These are phyloP conservation scores for Menura novaehollandiae DNA, from an alignment of 2,113 vertebrate species.

Conservation along the genomic window DNA sequence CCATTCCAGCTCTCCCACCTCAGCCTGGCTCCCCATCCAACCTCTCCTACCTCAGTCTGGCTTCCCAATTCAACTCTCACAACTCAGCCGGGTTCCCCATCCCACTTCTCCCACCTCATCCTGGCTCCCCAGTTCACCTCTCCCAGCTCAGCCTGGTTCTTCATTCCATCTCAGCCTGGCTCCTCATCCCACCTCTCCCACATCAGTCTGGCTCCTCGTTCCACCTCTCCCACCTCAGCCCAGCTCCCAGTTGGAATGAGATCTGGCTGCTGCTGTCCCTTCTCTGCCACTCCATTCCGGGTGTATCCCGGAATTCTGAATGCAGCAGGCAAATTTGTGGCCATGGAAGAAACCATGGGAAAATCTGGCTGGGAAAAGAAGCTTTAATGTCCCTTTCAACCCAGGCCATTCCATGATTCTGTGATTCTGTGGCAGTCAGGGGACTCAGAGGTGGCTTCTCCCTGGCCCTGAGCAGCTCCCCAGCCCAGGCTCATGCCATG, in stretches of 20 bases:
- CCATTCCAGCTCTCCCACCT: rapidly evolving
- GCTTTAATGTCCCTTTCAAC: neutral
- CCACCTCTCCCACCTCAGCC: neutral
- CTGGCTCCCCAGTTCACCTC: neutral
- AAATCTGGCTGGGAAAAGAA: neutral
- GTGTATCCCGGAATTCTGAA: neutral
- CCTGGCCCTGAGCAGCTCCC: neutral
- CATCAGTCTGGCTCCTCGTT: neutral
- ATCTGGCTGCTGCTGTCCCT: no score
- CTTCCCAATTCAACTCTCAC: neutral
- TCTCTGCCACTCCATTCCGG: neutral
- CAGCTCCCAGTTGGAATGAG: no score
- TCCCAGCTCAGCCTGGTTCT: no score
- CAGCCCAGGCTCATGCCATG: no score
- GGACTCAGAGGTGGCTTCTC: neutral
- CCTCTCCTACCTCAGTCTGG: neutral
- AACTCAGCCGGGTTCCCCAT: rapidly evolving
- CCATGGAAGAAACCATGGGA: neutral
- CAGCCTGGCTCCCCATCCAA: neutral
- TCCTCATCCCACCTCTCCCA: no score
- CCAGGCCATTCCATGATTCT: neutral
- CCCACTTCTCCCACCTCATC: neutral
- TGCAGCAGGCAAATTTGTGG: neutral
- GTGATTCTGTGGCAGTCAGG: neutral
- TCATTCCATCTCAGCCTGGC: no score